phyloP scores from a whole-genome alignment of 2,113 vertebrate genomes.

The Gasterosteus nipponicus region DNA sequence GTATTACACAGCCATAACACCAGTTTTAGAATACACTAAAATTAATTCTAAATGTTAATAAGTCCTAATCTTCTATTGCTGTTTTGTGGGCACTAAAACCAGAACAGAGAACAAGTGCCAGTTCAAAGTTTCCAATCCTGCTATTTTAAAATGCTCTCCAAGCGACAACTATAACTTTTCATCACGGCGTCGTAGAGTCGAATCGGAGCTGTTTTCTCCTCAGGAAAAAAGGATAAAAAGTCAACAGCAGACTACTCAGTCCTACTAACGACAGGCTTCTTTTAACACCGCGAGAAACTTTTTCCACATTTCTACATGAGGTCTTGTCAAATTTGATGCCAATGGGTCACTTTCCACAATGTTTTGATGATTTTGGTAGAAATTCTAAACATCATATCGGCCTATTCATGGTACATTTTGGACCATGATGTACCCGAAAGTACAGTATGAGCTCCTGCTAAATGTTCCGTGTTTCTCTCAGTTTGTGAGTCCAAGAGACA shows the following conservation, averaged over 20 bases:
- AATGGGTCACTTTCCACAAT: slow-evolving; percentile 25
- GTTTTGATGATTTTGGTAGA: slow-evolving; percentile 25
- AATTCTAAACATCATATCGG: slow-evolving; percentile 22
- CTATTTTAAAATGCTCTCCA: not conserved
- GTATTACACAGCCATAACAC: not conserved
- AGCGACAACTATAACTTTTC: not conserved
- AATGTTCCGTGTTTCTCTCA: slow-evolving; percentile 31
- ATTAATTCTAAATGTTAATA: not conserved
- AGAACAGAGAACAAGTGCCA: not conserved
- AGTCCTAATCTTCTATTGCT: not conserved
- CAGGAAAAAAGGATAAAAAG: slow-evolving; percentile 10
- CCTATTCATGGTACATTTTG: slow-evolving; percentile 25
- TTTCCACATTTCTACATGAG: slow-evolving; percentile 39
- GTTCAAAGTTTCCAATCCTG: not conserved
- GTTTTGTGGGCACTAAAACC: not conserved
- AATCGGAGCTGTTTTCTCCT: slow-evolving; percentile 12
- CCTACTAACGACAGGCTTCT: slow-evolving; percentile 35
- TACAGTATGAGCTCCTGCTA: slow-evolving; percentile 26
- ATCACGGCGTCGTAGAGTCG: not conserved
- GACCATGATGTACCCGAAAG: slow-evolving; percentile 48
- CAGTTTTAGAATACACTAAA: too few species aligned
- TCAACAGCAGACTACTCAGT: slow-evolving; percentile 17
- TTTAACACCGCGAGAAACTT: slow-evolving; percentile 25
- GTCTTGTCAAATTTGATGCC: slow-evolving; percentile 29
- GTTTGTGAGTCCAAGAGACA: slow-evolving; percentile 43